These are phyloP conservation scores for Sanderia malayensis DNA, from an alignment of 30 jellyfish, hydroid and myxozoan genomes.

Conservation along the genomic window DNA sequence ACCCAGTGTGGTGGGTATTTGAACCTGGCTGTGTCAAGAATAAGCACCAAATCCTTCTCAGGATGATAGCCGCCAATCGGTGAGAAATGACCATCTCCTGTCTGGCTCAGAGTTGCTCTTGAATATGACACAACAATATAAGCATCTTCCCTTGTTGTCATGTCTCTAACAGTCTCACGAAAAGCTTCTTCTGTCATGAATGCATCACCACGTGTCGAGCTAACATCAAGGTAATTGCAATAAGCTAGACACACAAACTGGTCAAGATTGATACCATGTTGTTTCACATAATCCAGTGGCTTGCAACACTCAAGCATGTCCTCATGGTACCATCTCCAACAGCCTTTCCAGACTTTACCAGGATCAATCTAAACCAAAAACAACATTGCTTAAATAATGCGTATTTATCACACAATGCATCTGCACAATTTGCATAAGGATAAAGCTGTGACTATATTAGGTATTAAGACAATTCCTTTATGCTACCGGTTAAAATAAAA, in stretches of 20 bases:
- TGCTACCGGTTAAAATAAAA: too few relatives aligned
- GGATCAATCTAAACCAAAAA: conserved; percentile 81
- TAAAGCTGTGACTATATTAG: too few relatives aligned
- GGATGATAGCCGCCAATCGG: conserved; percentile 86
- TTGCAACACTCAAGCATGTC: conserved; percentile 87
- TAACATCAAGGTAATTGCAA: conserved; percentile 66
- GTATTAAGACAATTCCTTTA: too few relatives aligned
- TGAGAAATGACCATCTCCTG: conserved; percentile 91
- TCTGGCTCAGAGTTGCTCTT: conserved; percentile 56
- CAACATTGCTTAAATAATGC: too few relatives aligned
- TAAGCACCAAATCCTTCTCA: conserved; percentile 63
- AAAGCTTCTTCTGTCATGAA: conserved; percentile 46
- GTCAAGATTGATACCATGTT: conserved; percentile 78
- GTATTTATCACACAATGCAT: too few relatives aligned
- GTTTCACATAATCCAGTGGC: conserved; percentile 62
- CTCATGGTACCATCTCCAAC: conserved; percentile 94
- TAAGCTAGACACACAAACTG: conserved; percentile 76
- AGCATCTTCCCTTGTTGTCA: conserved; percentile 42
- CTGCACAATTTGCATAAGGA: too few relatives aligned
- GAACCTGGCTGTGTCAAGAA: conserved; percentile 82
- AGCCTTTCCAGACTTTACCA: conserved; percentile 77
- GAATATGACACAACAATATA: conserved; percentile 66
- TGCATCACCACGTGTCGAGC: conserved; percentile 45
- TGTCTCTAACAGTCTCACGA: conserved; percentile 47
- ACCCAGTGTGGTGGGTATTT: conserved; percentile 96